Conservation (phyloP, 1,140 invertebrate species). For the Eumaeus atala region DNA sequence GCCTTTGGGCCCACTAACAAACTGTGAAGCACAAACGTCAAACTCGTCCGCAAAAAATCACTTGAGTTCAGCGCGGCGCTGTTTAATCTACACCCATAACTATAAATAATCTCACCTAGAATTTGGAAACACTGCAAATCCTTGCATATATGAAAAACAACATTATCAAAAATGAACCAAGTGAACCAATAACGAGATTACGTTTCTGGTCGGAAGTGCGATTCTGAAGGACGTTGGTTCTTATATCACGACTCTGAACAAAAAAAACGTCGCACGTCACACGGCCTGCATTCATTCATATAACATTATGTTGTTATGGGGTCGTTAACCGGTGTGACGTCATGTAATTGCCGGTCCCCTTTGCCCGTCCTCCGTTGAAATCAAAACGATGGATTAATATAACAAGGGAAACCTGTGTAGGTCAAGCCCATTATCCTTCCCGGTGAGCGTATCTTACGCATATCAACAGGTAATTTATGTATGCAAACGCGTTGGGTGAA, state of each 20-base stretch:
- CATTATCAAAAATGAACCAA: no score
- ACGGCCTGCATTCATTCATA: conserved; percentile 69
- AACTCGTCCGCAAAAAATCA: no score
- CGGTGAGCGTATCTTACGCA: not conserved
- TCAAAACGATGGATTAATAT: conserved; percentile 71
- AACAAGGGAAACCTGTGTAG: conserved; percentile 69
- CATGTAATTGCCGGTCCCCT: conserved; percentile 70
- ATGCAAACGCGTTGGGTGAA: conserved; percentile 32
- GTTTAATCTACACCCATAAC: no score
- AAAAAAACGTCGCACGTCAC: conserved; percentile 62
- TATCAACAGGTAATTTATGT: conserved; percentile 31
- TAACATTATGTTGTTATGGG: conserved; percentile 70
- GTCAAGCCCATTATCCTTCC: conserved; percentile 60
- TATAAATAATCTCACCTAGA: no score
- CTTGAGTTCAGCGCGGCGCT: no score
- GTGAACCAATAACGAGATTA: no score
- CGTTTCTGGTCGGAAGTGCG: not conserved
- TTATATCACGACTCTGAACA: conserved; percentile 38
- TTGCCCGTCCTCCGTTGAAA: conserved; percentile 57
- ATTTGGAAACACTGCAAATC: no score
- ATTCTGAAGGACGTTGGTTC: conserved; percentile 21
- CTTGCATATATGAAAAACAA: no score
- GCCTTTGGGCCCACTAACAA: no score
- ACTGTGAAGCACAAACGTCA: no score
- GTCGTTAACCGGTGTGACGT: conserved; percentile 71